Percentiles rank a stretch among this genome's conserved stretches.
These are phyloP conservation scores for Morbakka virulenta DNA, from an alignment of 30 jellyfish, hydroid and myxozoan genomes.

Conservation along the genomic window DNA sequence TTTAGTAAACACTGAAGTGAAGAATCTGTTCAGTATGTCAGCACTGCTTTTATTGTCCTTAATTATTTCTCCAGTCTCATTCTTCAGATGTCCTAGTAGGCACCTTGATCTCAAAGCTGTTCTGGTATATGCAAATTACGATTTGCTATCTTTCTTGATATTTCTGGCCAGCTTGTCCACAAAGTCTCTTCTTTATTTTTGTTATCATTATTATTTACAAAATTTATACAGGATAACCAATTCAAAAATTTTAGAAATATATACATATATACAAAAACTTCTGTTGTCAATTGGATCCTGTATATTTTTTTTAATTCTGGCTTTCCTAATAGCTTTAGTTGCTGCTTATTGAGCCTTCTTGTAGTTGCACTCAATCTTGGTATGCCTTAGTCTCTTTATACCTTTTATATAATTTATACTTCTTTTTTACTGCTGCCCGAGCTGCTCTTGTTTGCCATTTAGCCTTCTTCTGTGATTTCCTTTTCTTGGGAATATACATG, in stretches of 20 bases:
- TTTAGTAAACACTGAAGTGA: slow-evolving; percentile 8
- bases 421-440: slow-evolving; percentile 16
- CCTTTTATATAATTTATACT: slow-evolving; percentile 11
- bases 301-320: too few relatives aligned
- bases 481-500: too few relatives aligned
- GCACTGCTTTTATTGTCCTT: slow-evolving; percentile 11
- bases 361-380: slow-evolving; percentile 5
- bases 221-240: too few relatives aligned
- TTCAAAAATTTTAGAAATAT: too few relatives aligned
- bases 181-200: too few relatives aligned
- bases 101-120: slow-evolving; percentile 1
- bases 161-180: slow-evolving; percentile 10
- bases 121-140: slow-evolving; percentile 20
- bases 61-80: neutral
- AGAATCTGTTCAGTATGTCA: slow-evolving; percentile 11
- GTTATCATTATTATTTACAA: too few relatives aligned
- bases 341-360: slow-evolving; percentile 20
- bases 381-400: slow-evolving; percentile 47
- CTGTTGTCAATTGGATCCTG: too few relatives aligned
- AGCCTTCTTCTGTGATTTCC: too few relatives aligned
- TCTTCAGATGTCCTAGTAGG: slow-evolving; percentile 15
- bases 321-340: slow-evolving; percentile 25
- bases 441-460: too few relatives aligned
- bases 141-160: slow-evolving; percentile 18
- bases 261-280: too few relatives aligned